Conservation (phyloP, 2,113 vertebrate genomes). For the Amphiprion percula region DNA sequence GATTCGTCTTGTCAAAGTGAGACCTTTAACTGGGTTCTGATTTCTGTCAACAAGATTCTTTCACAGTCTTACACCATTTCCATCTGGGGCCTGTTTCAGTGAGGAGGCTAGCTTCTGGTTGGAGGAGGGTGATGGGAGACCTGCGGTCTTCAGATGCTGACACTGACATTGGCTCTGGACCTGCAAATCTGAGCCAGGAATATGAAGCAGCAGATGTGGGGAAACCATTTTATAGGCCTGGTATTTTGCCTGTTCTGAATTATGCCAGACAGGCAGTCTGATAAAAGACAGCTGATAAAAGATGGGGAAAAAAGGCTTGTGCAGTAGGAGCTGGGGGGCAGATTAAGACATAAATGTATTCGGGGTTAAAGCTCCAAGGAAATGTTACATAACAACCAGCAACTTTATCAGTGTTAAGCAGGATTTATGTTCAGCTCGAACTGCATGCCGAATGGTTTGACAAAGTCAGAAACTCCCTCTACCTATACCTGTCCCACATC, state of each 20-base stretch:
- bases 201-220: constrained; percentile 57
- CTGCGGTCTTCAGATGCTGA: constrained; percentile 61
- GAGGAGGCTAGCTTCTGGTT: constrained; percentile 49
- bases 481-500: not conserved
- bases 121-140: constrained; percentile 54
- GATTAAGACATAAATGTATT: constrained; percentile 61
- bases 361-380: constrained; percentile 51
- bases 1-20: constrained; percentile 81
- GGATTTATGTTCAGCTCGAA: constrained; percentile 15
- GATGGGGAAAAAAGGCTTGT: constrained; percentile 16
- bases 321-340: constrained; percentile 42
- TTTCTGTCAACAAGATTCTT: constrained; percentile 79
- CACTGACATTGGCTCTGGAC: constrained; percentile 64
- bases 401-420: constrained; percentile 29
- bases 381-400: constrained; percentile 51
- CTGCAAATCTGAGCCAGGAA: constrained; percentile 57
- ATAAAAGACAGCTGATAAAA: constrained; percentile 61
- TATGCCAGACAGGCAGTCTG: constrained; percentile 44
- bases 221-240: constrained; percentile 46
- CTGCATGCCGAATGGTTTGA: not conserved
- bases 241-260: constrained; percentile 52
- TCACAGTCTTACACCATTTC: constrained; percentile 75
- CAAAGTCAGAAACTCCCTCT: not conserved
- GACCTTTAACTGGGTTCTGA: constrained; percentile 81
- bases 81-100: constrained; percentile 62